Conservation (phyloP, 2,113 vertebrate species). For the Gallinago media region DNA sequence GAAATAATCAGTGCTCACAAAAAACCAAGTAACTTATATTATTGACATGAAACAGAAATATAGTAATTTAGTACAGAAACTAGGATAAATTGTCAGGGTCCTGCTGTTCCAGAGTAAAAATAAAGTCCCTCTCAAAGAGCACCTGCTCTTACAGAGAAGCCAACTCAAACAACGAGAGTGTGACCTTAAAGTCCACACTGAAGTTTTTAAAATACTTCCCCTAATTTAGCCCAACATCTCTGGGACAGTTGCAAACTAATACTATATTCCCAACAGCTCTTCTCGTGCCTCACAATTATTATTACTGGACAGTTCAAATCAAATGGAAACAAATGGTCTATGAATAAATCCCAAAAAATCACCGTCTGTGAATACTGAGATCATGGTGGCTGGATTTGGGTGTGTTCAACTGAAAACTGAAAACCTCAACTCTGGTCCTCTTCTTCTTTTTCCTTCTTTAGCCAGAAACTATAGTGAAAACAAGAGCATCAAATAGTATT, state of each 20-base stretch:
- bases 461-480: neutral
- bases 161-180: accelerated
- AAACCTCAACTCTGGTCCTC: neutral
- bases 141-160: neutral
- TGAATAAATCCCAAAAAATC: neutral
- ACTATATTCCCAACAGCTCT: neutral
- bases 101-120: neutral
- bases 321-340: neutral
- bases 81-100: neutral
- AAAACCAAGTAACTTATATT: neutral
- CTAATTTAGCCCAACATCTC: neutral
- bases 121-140: neutral
- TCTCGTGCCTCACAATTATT: neutral
- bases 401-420: neutral
- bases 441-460: neutral
- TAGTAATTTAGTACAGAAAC: neutral
- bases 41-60: neutral
- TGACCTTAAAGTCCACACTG: neutral
- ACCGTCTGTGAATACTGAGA: neutral
- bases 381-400: neutral
- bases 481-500: neutral
- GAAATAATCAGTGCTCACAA: neutral
- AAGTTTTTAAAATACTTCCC: neutral
- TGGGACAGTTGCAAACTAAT: neutral
- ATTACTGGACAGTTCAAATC: neutral